Evolutionary conservation across 1,140 invertebrate genomes (phyloP).

Genomic region (Oscheius sp.): DNA sequence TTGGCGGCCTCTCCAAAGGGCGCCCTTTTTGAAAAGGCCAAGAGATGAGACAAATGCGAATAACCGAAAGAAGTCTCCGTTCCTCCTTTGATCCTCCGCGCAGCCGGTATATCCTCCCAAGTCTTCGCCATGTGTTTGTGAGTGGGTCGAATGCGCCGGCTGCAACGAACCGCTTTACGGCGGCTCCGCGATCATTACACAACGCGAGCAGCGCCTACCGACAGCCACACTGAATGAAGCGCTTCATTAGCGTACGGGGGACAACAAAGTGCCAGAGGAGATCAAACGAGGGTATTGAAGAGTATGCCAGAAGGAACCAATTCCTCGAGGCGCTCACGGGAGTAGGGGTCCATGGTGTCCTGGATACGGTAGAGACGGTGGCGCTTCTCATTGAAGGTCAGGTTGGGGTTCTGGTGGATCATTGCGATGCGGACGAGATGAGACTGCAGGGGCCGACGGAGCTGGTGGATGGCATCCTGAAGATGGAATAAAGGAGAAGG

Average conservation of each 20-base stretch:
- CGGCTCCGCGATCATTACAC: conserved; percentile 8
- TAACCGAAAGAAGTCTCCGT: too few relatives aligned
- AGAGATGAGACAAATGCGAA: too few relatives aligned
- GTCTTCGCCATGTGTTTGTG: too few relatives aligned
- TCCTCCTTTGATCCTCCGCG: too few relatives aligned
- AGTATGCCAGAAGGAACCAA: not conserved
- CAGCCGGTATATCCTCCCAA: too few relatives aligned
- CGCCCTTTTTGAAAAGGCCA: too few relatives aligned
- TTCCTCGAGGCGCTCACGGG: not conserved
- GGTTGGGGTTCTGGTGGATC: not conserved
- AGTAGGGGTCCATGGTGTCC: not conserved
- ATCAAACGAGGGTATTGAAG: not conserved
- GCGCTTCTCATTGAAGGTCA: not conserved
- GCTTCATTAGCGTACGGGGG: too few relatives aligned
- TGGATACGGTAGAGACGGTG: not conserved
- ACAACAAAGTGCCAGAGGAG: too few relatives aligned
- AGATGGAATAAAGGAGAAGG: too few relatives aligned
- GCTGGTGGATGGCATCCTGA: not conserved
- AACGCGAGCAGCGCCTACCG: too few relatives aligned
- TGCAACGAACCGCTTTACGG: conserved; percentile 9
- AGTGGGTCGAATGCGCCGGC: not conserved
- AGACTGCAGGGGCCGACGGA: not conserved
- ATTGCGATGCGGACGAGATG: not conserved
- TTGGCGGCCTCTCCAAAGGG: too few relatives aligned
- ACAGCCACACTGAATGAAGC: too few relatives aligned